Conservation (phyloP, 2,113 vertebrate genomes). For the Pollachius pollachius region DNA sequence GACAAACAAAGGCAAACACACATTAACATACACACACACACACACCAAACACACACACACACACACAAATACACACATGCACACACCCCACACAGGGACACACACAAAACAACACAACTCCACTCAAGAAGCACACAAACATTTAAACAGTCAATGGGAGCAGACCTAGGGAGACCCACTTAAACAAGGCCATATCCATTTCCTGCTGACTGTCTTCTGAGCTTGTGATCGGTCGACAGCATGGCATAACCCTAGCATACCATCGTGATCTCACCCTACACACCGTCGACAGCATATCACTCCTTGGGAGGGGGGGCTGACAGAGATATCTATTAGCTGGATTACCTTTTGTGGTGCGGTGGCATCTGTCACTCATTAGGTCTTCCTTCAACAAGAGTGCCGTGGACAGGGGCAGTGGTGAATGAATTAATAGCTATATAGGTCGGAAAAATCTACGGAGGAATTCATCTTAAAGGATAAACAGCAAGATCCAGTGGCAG, state of each 20-base stretch:
- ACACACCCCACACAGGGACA: slow-evolving; percentile 4
- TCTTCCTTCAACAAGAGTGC: too few relatives aligned
- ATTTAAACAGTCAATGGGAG: neutral
- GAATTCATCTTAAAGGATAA: too few relatives aligned
- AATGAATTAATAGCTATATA: too few relatives aligned
- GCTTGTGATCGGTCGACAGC: slow-evolving; percentile 32
- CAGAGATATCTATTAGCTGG: too few relatives aligned
- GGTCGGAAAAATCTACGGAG: too few relatives aligned
- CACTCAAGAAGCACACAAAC: neutral
- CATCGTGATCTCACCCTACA: slow-evolving; percentile 11
- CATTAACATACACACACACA: too few relatives aligned
- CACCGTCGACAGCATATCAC: slow-evolving; percentile 15
- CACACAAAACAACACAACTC: too few relatives aligned
- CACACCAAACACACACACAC: neutral
- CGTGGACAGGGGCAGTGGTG: too few relatives aligned
- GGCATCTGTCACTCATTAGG: too few relatives aligned
- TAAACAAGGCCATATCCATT: slow-evolving; percentile 1
- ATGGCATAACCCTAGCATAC: slow-evolving; percentile 27
- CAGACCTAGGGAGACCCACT: slow-evolving; percentile 17
- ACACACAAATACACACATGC: slow-evolving; percentile 3
- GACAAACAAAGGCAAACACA: neutral
- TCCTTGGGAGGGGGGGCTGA: too few relatives aligned
- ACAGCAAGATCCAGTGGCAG: slow-evolving; percentile 7
- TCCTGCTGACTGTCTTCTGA: neutral
- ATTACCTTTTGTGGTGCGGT: too few relatives aligned